These are phyloP conservation scores for Ranitomeya imitator DNA, from an alignment of 2,113 vertebrate species.

Conservation along the genomic window DNA sequence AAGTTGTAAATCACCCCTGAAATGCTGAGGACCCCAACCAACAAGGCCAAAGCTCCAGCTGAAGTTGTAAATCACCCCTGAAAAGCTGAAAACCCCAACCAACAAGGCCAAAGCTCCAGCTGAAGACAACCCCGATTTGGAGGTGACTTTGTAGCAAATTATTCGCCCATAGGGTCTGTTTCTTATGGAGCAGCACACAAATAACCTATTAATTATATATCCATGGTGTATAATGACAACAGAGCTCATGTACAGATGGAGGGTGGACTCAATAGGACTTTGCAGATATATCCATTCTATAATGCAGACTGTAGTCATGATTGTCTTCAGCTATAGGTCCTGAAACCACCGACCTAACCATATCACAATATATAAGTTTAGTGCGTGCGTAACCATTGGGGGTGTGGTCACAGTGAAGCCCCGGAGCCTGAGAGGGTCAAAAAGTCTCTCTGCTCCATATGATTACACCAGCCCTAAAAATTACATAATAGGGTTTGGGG, in stretches of 20 bases:
- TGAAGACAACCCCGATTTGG: no score
- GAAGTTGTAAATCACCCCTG: no score
- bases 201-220: background rate
- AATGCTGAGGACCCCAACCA: background rate
- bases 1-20: background rate
- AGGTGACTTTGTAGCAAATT: background rate
- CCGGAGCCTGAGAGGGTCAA: background rate
- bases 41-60: no score
- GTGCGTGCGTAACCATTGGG: background rate
- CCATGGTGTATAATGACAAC: background rate
- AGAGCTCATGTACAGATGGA: background rate
- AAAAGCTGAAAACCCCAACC: no score
- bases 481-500: background rate
- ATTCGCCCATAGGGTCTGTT: no score
- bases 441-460: background rate
- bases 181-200: background rate
- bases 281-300: background rate
- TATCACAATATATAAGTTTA: no score
- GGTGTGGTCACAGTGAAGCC: no score
- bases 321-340: background rate
- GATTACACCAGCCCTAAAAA: background rate
- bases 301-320: background rate
- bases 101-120: no score
- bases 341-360: no score
- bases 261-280: background rate